Base-by-base conservation (phyloP, 1,140 invertebrate genomes). In the Luehdorfia chinensis region DNA sequence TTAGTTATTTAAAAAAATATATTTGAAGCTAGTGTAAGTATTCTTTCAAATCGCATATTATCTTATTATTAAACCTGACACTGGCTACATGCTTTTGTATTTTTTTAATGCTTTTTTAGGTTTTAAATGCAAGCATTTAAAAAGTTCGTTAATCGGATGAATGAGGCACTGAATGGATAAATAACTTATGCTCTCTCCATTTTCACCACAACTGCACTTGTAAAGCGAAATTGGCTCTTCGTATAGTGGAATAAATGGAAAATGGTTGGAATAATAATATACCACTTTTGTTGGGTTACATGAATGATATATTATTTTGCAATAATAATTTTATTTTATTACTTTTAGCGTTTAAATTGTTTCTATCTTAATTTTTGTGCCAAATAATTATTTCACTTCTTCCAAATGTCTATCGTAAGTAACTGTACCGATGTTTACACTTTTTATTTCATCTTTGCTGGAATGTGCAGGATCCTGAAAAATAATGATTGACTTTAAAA, bases 351-450 rank as follows among this genome's bases (percentile, higher is more conserved):
- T 48, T 61, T 9, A 50, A 44, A 13, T 2, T 39, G 11, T 15
- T 25, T 8, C 13, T 30, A 16, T 53, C 25, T 50, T 48, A 9
- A 28, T 25, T 34, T 45, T 25, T 27, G 50, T 48, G n/a, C 7
- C 3, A 8, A 19, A 21, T 6, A 19, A 18, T 57, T 65, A 77
- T 62, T 75, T 79, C 23, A 78, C 74, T 76, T 75, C 73, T 59
- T 83, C 78, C 27, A 68, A 69, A 71, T 76, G 76, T 50, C 75
- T 68, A 32, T 79, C 77, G 34, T 74, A 79, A 9, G 77, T 81
- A 23, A 78, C 67, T 14, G 80, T 84, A 43, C 77, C 80, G 39
- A 84, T 84, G 50, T 81, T 80, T 27, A 74, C 72, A 39, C 66
- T 74, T 63, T 75, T 75, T 50, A 75, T 75, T 63, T 75, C 74